phyloP scores from a whole-genome alignment of 2,888 invertebrate genomes.

The Cheilosia impressa region DNA sequence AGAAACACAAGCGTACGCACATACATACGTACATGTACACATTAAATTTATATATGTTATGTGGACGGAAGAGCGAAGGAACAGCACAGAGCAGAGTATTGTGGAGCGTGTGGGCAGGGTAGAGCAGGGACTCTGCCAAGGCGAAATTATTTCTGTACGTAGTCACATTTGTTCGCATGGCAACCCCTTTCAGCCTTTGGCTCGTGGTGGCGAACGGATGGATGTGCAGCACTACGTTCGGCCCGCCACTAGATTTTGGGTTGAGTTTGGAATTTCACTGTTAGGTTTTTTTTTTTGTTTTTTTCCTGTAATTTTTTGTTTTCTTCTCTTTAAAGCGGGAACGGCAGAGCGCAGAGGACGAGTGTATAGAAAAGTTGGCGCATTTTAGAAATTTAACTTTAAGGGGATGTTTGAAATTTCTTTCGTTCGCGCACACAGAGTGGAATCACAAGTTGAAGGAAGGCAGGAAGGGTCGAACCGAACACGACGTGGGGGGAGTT shows the following conservation, averaged over 20 bases:
- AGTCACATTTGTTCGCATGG: conserved; percentile 65
- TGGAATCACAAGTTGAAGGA: conserved; percentile 8
- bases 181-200: conserved; percentile 71
- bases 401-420: conserved; percentile 71
- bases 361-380: conserved; percentile 50
- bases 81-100: conserved; percentile 17
- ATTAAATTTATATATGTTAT: conserved; percentile 68
- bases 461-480: conserved; percentile 15
- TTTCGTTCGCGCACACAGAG: conserved; percentile 32
- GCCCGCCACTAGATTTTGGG: conserved; percentile 73
- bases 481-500: conserved; percentile 38
- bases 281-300: conserved; percentile 41
- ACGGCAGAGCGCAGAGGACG: neutral
- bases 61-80: conserved; percentile 61
- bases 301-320: conserved; percentile 28
- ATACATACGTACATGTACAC: conserved; percentile 56
- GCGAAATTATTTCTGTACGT: conserved; percentile 74
- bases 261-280: conserved; percentile 70
- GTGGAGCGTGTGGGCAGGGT: conserved; percentile 27
- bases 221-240: conserved; percentile 53
- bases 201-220: conserved; percentile 59
- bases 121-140: conserved; percentile 56
- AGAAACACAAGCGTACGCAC: conserved; percentile 66
- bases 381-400: conserved; percentile 70
- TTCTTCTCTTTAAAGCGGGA: conserved; percentile 52